Conservation (phyloP, 2,888 invertebrate genomes). For the Drosophila affinis region DNA sequence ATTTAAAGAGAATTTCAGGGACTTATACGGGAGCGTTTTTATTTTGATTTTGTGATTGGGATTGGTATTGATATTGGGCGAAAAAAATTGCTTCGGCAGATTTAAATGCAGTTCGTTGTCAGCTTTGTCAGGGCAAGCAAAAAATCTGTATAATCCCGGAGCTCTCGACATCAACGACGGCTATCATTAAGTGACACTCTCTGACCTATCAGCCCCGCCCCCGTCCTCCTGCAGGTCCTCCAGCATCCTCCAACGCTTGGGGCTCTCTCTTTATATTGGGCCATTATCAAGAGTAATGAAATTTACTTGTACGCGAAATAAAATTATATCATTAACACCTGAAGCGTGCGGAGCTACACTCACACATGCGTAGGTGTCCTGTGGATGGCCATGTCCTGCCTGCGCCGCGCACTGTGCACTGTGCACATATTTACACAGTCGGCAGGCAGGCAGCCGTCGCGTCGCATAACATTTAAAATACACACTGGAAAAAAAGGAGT, state of each 20-base stretch:
- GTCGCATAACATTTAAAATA: not conserved
- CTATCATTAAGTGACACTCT: conserved; percentile 64
- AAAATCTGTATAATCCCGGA: conserved; percentile 34
- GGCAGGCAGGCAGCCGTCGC: conserved; percentile 31
- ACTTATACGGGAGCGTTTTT: not conserved
- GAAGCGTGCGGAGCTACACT: conserved; percentile 63
- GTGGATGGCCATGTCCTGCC: conserved; percentile 28
- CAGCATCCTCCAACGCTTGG: not conserved
- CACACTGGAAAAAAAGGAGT: not conserved
- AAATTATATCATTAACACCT: conserved; percentile 80
- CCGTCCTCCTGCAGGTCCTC: no score
- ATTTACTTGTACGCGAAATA: conserved; percentile 75
- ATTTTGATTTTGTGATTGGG: not conserved
- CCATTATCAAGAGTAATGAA: conserved; percentile 78
- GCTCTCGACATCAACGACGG: conserved; percentile 32
- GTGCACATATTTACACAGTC: conserved; percentile 58
- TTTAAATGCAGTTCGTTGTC: conserved; percentile 22
- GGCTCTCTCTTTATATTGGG: conserved; percentile 18
- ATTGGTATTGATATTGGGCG: no score
- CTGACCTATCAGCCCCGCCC: no score
- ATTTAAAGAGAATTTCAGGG: not conserved
- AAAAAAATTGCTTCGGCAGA: conserved; percentile 11
- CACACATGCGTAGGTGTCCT: conserved; percentile 6
- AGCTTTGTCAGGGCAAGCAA: conserved; percentile 6
- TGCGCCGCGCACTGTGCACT: conserved; percentile 14